phyloP scores from a whole-genome alignment of 2,113 vertebrate genomes.

The Casuarius casuarius region DNA sequence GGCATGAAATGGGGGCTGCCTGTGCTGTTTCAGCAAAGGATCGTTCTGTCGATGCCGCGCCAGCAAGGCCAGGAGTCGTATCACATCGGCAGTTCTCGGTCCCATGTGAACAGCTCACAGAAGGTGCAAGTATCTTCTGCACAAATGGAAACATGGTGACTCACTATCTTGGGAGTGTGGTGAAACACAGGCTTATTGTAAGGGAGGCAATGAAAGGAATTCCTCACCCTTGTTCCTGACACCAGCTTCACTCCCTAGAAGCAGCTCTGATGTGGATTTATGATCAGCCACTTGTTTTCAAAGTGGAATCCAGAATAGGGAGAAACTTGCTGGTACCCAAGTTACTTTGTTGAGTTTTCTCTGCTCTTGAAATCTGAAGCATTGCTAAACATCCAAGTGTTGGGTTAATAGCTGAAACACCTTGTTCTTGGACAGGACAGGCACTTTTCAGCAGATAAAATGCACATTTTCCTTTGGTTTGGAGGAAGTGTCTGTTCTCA shows the following conservation, averaged over 20 bases:
- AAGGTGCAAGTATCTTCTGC: background rate
- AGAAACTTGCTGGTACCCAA: background rate
- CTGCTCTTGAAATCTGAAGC: background rate
- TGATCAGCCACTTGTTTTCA: background rate
- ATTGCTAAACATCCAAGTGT: background rate
- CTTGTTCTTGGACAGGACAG: background rate
- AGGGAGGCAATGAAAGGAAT: background rate
- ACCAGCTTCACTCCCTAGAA: background rate
- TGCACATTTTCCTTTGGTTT: background rate
- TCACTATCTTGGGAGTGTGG: background rate
- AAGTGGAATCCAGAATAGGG: background rate
- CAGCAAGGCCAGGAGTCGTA: background rate
- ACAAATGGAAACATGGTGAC: background rate
- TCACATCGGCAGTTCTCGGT: rapidly evolving
- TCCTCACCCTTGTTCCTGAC: background rate
- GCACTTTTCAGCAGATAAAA: background rate
- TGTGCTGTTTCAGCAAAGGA: background rate
- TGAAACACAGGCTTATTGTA: background rate
- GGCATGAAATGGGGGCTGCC: background rate
- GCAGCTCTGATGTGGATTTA: background rate
- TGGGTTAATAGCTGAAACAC: background rate
- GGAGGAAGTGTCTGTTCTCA: background rate
- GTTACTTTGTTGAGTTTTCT: background rate
- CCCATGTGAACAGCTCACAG: rapidly evolving
- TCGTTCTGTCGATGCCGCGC: background rate